A percentile compares a stretch with the other conserved stretches of the same genome.
These are phyloP conservation scores for Neosilurus mollespiculum DNA, from an alignment of 2,797 vertebrate genomes.

Conservation along the genomic window DNA sequence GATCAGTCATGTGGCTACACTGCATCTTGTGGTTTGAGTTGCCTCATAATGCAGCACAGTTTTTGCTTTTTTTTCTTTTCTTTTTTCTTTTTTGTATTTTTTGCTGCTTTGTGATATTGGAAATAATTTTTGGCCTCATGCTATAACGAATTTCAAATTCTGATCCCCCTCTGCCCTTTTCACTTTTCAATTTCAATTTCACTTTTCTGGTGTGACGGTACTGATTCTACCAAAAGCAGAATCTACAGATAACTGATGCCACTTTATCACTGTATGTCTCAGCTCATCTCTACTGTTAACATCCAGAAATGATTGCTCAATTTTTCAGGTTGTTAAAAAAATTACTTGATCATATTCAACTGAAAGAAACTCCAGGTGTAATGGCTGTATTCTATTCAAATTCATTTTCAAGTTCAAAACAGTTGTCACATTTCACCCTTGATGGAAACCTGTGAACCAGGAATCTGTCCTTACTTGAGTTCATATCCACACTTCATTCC, in stretches of 20 bases:
- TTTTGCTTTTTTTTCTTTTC: background rate
- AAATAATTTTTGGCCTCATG: background rate
- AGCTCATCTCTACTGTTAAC: background rate
- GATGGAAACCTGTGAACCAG: background rate
- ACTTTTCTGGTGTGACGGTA: background rate
- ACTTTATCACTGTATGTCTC: background rate
- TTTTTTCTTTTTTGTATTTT: background rate
- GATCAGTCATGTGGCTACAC: background rate
- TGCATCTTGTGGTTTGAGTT: background rate
- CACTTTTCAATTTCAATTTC: background rate
- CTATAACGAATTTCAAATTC: background rate
- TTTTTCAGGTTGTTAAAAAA: background rate
- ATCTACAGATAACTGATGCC: background rate
- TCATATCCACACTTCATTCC: constrained; percentile 1
- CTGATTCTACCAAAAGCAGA: background rate
- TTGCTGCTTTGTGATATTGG: background rate
- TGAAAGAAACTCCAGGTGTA: background rate
- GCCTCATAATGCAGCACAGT: constrained; percentile 5
- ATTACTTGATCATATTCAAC: background rate
- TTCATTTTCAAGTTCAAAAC: background rate
- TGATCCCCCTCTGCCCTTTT: background rate
- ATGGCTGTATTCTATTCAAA: background rate
- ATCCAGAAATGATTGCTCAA: background rate
- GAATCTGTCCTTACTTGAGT: background rate
- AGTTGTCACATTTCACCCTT: background rate